A percentile compares a stretch with the other conserved stretches of the same genome.
Conservation (phyloP, 2,797 vertebrate species). For the Glossophaga mutica region DNA sequence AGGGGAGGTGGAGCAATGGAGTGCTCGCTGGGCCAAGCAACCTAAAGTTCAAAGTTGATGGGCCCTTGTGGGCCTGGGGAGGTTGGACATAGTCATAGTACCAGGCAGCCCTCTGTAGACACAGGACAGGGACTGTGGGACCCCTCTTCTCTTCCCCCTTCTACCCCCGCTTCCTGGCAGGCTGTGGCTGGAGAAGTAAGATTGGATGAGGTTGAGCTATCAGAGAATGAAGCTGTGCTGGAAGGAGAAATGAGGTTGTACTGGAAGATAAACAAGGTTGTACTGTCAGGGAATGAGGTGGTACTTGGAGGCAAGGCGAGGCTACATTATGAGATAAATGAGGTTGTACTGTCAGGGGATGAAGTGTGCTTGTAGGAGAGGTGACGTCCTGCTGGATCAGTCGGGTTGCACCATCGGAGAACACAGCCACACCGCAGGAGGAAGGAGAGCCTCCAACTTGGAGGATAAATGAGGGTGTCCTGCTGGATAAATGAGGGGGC, state of each 20-base stretch:
- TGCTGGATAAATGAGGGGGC: slow-evolving; percentile 71
- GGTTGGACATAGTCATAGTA: not conserved
- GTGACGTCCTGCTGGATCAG: slow-evolving; percentile 53
- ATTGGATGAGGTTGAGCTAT: slow-evolving; percentile 63
- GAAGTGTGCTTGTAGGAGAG: slow-evolving; percentile 65
- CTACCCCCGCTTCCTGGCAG: not conserved
- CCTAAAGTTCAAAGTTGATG: not conserved
- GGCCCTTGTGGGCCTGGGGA: not conserved
- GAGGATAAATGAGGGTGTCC: slow-evolving; percentile 74
- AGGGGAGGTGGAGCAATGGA: not conserved
- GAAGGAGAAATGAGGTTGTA: slow-evolving; percentile 67
- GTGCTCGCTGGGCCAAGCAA: not conserved
- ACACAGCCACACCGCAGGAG: slow-evolving; percentile 57
- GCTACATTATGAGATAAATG: slow-evolving; percentile 69
- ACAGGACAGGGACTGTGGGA: not conserved
- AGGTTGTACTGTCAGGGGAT: slow-evolving; percentile 59
- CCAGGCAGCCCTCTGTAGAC: not conserved
- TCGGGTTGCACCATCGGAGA: slow-evolving; percentile 45
- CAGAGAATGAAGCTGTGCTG: slow-evolving; percentile 64
- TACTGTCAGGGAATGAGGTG: slow-evolving; percentile 64
- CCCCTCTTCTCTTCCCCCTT: not conserved
- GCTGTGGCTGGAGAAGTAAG: slow-evolving; percentile 44
- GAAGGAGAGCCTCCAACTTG: slow-evolving; percentile 37
- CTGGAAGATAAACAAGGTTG: slow-evolving; percentile 67
- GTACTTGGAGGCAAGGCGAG: slow-evolving; percentile 69